A percentile compares a stretch with the other conserved stretches of the same genome.
These are phyloP conservation scores for Heliangelus exortis DNA, from an alignment of 2,797 vertebrate genomes.

Conservation along the genomic window DNA sequence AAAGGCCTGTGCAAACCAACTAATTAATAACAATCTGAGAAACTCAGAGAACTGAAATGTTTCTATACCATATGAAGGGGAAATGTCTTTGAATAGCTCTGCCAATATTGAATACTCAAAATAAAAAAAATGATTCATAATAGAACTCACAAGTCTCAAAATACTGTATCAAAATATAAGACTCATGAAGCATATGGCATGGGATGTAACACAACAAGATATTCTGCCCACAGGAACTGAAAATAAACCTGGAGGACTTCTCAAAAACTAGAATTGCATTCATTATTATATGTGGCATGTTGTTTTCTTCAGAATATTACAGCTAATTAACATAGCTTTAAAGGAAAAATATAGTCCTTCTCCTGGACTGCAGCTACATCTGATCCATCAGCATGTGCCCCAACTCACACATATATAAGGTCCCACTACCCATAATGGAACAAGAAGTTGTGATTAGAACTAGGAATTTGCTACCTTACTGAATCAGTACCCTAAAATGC, in stretches of 20 bases:
- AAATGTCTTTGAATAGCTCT: neutral
- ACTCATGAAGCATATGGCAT: neutral
- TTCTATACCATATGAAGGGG: neutral
- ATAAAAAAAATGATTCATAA: neutral
- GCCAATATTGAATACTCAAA: neutral
- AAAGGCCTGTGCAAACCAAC: neutral
- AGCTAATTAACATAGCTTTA: neutral
- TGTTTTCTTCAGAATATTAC: neutral
- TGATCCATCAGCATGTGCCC: neutral
- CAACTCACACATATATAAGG: neutral
- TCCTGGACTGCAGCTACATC: neutral
- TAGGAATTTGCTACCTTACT: neutral
- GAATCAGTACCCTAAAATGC: neutral
- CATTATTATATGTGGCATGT: neutral
- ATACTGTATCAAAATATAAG: neutral
- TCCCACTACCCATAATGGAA: neutral
- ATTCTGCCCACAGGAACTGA: neutral
- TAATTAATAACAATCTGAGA: neutral
- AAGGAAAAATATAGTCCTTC: neutral
- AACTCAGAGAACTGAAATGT: neutral
- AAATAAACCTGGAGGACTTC: neutral
- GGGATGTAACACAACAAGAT: neutral
- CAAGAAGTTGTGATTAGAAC: neutral
- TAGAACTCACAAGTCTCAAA: slow-evolving; percentile 4
- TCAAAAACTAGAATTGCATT: neutral